Conservation (phyloP, 2,888 invertebrate species). For the Neoitamus cyanurus region DNA sequence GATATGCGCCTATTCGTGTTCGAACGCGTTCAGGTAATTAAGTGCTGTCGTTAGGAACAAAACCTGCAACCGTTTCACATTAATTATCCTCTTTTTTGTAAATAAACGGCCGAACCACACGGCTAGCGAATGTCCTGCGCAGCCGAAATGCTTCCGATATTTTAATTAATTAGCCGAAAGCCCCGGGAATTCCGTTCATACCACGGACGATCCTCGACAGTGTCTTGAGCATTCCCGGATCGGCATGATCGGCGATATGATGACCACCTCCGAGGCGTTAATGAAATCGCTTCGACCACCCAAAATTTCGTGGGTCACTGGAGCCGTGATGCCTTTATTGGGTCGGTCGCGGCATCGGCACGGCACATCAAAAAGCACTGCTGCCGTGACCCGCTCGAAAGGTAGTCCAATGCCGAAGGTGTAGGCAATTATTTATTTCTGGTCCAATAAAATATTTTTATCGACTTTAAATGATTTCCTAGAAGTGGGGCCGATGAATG, state of each 20-base stretch:
- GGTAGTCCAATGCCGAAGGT: neutral
- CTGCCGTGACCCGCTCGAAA: neutral
- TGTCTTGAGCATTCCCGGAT: neutral
- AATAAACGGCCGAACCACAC: neutral
- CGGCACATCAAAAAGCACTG: neutral
- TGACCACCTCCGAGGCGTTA: constrained; percentile 60
- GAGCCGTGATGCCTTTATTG: neutral
- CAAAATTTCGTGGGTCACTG: constrained; percentile 52
- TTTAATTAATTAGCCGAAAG: neutral
- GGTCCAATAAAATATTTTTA: constrained; percentile 55
- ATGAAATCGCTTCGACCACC: constrained; percentile 66
- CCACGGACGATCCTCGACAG: neutral
- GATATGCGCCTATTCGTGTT: neutral
- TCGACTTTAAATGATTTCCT: constrained; percentile 56
- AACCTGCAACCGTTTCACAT: neutral
- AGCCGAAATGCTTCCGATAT: neutral
- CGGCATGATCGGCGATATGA: constrained; percentile 3
- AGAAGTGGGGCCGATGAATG: constrained; percentile 51
- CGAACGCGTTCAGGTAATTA: neutral
- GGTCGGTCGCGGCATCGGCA: neutral
- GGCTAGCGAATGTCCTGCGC: neutral
- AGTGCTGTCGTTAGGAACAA: neutral
- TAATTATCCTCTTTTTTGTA: neutral
- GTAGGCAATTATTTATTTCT: constrained; percentile 54
- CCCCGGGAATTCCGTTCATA: neutral